Evolutionary conservation across 2,113 vertebrate species (phyloP).

Genomic region (Hepsetus odoe): DNA sequence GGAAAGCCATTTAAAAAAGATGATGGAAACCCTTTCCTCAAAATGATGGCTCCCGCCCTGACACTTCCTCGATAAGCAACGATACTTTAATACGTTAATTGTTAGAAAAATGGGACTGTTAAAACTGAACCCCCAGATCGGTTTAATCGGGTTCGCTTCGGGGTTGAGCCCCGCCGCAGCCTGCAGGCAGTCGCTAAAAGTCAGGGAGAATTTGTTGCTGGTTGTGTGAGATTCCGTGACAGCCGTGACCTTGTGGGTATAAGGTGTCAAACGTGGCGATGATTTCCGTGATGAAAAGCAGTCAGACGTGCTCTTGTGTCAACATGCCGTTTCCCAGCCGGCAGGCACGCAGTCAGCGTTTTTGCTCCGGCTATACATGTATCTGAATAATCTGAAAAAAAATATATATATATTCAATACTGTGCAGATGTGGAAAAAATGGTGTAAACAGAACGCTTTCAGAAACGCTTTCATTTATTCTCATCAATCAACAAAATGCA

Average conservation of each 20-base stretch:
- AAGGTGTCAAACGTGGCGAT: not conserved
- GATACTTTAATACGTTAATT: slow-evolving; percentile 93
- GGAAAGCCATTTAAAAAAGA: slow-evolving; percentile 76
- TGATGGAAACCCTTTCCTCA: slow-evolving; percentile 72
- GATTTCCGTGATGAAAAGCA: slow-evolving; percentile 15
- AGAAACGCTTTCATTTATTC: too few relatives aligned
- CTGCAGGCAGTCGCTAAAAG: not conserved
- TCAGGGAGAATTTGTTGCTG: not conserved
- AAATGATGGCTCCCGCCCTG: slow-evolving; percentile 73
- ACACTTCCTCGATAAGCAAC: slow-evolving; percentile 85
- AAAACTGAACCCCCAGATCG: slow-evolving; percentile 75
- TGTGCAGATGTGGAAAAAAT: too few relatives aligned
- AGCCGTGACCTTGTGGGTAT: not conserved
- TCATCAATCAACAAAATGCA: too few relatives aligned
- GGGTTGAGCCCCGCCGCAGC: slow-evolving; percentile 65
- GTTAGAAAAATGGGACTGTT: slow-evolving; percentile 83
- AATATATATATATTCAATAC: too few relatives aligned
- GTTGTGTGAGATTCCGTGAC: not conserved
- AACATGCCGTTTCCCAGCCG: not conserved
- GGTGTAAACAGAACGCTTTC: too few relatives aligned
- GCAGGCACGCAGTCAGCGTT: not conserved
- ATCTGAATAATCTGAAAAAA: too few relatives aligned
- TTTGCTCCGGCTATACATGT: too few relatives aligned
- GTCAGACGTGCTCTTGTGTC: not conserved
- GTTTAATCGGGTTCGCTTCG: slow-evolving; percentile 79